Evolutionary conservation across 2,113 vertebrate species (phyloP), one percentile per base, ranked within the genome.

Genomic region (Clarias magur): DNA sequence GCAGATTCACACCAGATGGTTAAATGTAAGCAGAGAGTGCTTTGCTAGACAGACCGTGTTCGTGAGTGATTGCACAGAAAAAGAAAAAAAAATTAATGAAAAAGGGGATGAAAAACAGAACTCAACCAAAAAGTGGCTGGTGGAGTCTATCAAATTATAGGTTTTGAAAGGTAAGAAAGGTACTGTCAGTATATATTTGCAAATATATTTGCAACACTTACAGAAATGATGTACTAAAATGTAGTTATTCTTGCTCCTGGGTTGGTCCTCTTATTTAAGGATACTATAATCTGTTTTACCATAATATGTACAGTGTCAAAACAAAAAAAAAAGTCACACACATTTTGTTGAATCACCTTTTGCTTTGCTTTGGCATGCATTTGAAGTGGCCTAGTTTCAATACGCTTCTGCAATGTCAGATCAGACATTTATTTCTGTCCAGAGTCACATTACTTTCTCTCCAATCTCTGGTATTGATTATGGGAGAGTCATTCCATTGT

Each of bases 1-100:
- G 75, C 60, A 75, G 80, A 89, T 89, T 90, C 60, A 57, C 88
- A 90, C 83, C 88, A 90, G 88, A 90, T 89, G 86, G 89, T 84
- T 84, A 87, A 90, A 88, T 86, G 88, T 89, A 90, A 90, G 83
- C 89, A 88, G 83, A 67, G 25, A 78, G 75, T 73, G 80, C 63
- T 70, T 57, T 82, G 80, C 82, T 84, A 67, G 73, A 79, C 48
- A 63, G 70, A 85, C 34, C 48, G 59, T 79, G 84, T 70, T 80
- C 16, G n/a, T 72, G 76, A 67, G 62, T 17, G 27, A 83, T 42
- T 38, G 27, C n/a, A 59, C 5, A n/a, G 57, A 63, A 72, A 54
- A 12, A 8, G 21, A 59, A 48, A 67, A 16, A 23, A 23, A 34
- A 34, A 12, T 23, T 38, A 80, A 30, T 80, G 8, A 23, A 80